A percentile compares a stretch with the other conserved stretches of the same genome.
Conservation (phyloP, 2,888 invertebrate species). For the Chrysina gloriosa region DNA sequence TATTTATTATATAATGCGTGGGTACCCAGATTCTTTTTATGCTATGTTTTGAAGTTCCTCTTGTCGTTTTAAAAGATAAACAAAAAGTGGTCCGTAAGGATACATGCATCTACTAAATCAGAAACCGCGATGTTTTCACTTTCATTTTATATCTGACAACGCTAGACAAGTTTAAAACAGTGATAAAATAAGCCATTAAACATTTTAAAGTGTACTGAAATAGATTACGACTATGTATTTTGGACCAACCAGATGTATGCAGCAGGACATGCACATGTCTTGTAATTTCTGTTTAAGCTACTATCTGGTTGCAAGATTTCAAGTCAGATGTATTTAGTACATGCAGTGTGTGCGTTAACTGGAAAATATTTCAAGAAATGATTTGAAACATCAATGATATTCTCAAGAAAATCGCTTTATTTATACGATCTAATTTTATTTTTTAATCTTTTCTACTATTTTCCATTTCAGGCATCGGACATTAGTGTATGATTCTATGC, state of each 20-base stretch:
- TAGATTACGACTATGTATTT: slow-evolving; percentile 49
- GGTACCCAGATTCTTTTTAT: slow-evolving; percentile 14
- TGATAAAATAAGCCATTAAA: slow-evolving; percentile 48
- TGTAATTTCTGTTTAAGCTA: slow-evolving; percentile 20
- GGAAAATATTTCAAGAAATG: no score
- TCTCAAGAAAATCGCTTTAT: no score
- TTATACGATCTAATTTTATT: no score
- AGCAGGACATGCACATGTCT: slow-evolving; percentile 45
- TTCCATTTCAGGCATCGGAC: no score
- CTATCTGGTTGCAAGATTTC: slow-evolving; percentile 30
- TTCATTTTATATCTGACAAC: slow-evolving; percentile 44
- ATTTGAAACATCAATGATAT: no score
- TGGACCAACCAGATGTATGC: slow-evolving; percentile 48
- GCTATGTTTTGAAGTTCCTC: slow-evolving; percentile 28
- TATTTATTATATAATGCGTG: slow-evolving; percentile 22
- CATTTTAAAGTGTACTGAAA: slow-evolving; percentile 47
- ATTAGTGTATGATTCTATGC: no score
- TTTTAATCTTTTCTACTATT: no score
- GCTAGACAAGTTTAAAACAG: slow-evolving; percentile 44
- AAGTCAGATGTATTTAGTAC: background rate
- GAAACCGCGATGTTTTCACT: slow-evolving; percentile 36
- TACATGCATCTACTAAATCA: slow-evolving; percentile 35
- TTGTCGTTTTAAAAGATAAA: slow-evolving; percentile 34
- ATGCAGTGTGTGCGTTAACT: background rate
- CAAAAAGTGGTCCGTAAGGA: slow-evolving; percentile 24